Evolutionary conservation across 2,113 vertebrate species (phyloP).

Genomic region (Turdus rufiventris): DNA sequence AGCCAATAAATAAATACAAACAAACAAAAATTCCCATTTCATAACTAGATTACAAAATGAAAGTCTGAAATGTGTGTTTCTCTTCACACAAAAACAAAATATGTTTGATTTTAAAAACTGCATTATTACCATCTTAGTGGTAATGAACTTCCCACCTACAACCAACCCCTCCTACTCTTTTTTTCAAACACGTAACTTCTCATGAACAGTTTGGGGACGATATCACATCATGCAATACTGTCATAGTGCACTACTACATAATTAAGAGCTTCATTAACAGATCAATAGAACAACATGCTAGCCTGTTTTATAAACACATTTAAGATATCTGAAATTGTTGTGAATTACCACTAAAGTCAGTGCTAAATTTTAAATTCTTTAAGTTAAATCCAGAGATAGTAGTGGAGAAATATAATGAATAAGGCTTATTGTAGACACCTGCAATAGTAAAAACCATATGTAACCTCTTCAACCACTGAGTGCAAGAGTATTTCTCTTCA

Average conservation of each 20-base stretch:
- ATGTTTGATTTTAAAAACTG: neutral
- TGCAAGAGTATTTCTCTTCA: neutral
- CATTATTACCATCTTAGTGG: neutral
- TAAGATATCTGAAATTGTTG: neutral
- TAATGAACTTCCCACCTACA: neutral
- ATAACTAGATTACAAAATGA: neutral
- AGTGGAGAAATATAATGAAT: neutral
- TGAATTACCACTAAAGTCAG: neutral
- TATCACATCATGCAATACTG: neutral
- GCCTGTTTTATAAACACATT: neutral
- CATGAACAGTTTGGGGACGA: neutral
- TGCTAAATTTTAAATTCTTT: neutral
- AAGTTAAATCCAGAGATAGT: neutral
- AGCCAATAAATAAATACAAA: neutral
- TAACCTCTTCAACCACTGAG: neutral
- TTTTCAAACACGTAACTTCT: neutral
- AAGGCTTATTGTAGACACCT: neutral
- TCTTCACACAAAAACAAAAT: neutral
- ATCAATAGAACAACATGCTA: neutral
- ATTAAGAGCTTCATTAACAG: neutral
- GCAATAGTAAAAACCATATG: neutral
- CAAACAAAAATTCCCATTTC: neutral
- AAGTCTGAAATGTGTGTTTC: neutral
- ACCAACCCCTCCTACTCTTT: neutral
- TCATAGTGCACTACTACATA: neutral